Conservation (phyloP, 2,797 vertebrate genomes). For the Gymnocypris eckloni region DNA sequence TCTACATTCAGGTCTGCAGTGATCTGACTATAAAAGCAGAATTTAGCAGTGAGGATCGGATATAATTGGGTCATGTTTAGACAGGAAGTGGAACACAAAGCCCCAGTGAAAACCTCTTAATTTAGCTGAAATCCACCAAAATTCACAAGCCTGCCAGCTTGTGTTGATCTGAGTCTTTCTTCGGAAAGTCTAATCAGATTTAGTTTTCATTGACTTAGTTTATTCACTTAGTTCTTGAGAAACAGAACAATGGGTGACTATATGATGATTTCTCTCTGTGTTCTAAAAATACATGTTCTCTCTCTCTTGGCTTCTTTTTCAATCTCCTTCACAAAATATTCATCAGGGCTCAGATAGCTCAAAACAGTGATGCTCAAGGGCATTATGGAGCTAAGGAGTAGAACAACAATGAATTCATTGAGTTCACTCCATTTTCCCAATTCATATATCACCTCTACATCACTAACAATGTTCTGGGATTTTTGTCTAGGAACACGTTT, state of each 20-base stretch:
- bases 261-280: neutral
- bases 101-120: slow-evolving; percentile 24
- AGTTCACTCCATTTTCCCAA: neutral
- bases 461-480: neutral
- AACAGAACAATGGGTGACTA: neutral
- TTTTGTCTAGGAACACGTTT: neutral
- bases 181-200: slow-evolving; percentile 36
- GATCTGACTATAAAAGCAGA: slow-evolving; percentile 11
- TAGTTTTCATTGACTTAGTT: slow-evolving; percentile 25
- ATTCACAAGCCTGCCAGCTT: slow-evolving; percentile 7
- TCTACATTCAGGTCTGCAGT: slow-evolving; percentile 1
- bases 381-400: neutral
- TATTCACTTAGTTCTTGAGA: slow-evolving; percentile 21
- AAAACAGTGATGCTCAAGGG: neutral
- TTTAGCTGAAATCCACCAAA: slow-evolving; percentile 14
- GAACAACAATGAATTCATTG: neutral
- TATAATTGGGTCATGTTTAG: slow-evolving; percentile 49
- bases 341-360: neutral
- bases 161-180: slow-evolving; percentile 11
- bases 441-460: neutral
- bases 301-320: neutral
- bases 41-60: neutral
- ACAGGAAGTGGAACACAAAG: slow-evolving; percentile 23
- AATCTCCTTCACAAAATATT: slow-evolving; percentile 30
- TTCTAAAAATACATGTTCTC: slow-evolving; percentile 13